These are phyloP conservation scores for Otis tarda DNA, from an alignment of 2,113 vertebrate genomes.

Conservation along the genomic window DNA sequence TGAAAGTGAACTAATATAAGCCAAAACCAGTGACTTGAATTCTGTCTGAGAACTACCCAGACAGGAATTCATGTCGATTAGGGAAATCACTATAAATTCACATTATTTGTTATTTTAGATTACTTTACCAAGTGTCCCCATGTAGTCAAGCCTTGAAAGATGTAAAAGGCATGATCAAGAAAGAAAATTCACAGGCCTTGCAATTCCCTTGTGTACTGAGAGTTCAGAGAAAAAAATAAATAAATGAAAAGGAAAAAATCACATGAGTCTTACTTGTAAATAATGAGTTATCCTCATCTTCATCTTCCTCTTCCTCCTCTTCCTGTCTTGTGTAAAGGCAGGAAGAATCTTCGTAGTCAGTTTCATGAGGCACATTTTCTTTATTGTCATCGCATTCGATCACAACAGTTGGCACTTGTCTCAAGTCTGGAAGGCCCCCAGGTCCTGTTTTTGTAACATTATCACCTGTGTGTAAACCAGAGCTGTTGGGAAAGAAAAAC, in stretches of 20 bases:
- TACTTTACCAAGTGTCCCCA: neutral
- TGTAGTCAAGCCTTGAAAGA: neutral
- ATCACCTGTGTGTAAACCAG: constrained; percentile 84
- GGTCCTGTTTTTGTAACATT: constrained; percentile 78
- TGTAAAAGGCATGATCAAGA: neutral
- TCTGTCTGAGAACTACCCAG: neutral
- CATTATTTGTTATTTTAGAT: neutral
- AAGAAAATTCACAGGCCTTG: neutral
- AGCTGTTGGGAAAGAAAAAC: constrained; percentile 76
- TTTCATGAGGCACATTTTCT: constrained; percentile 95
- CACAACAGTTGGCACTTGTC: constrained; percentile 93
- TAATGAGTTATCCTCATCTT: constrained; percentile 87
- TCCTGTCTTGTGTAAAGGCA: constrained; percentile 92
- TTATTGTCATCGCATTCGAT: constrained; percentile 97
- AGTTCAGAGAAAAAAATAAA: neutral
- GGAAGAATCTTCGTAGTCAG: constrained; percentile 92
- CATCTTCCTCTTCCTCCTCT: constrained; percentile 88
- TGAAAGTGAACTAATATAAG: neutral
- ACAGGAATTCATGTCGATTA: neutral
- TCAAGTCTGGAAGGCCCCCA: constrained; percentile 85
- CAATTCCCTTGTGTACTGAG: neutral
- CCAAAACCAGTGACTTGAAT: neutral
- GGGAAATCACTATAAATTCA: neutral
- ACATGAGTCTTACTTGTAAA: constrained; percentile 84
- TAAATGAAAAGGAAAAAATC: neutral